These are phyloP conservation scores for Mythimna lalbum DNA, from an alignment of 2,888 invertebrate genomes.

Conservation along the genomic window DNA sequence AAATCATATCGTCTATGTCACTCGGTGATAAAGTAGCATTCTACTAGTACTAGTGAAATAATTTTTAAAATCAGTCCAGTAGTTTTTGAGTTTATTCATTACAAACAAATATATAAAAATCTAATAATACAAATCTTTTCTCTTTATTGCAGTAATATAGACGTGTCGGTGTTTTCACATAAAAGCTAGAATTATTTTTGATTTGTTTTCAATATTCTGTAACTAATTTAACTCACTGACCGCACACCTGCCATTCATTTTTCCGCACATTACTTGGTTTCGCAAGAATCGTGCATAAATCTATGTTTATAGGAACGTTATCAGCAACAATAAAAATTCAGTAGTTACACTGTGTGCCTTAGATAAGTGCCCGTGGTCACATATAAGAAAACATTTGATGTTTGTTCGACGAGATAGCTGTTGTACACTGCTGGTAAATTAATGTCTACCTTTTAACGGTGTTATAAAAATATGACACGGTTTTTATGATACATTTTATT, in stretches of 20 bases:
- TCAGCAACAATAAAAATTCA: slow-evolving; percentile 74
- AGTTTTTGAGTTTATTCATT: too few species aligned
- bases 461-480: slow-evolving; percentile 45
- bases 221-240: too few species aligned
- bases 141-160: too few species aligned
- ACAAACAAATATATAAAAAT: too few species aligned
- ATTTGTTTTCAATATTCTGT: too few species aligned
- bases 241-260: slow-evolving; percentile 6
- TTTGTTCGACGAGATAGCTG: slow-evolving; percentile 66
- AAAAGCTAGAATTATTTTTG: too few species aligned
- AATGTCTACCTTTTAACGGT: slow-evolving; percentile 41
- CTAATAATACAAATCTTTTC: too few species aligned
- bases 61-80: too few species aligned
- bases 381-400: slow-evolving; percentile 68
- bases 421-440: slow-evolving; percentile 47
- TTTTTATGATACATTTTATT: slow-evolving; percentile 36
- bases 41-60: too few species aligned
- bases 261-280: slow-evolving; percentile 23
- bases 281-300: slow-evolving; percentile 42
- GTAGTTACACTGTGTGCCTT: slow-evolving; percentile 68
- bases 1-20: too few species aligned
- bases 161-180: too few species aligned
- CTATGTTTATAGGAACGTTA: slow-evolving; percentile 69
- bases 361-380: slow-evolving; percentile 67
- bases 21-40: too few species aligned